phyloP scores from a whole-genome alignment of 2,888 invertebrate genomes.

The Epinotia bilunana region DNA sequence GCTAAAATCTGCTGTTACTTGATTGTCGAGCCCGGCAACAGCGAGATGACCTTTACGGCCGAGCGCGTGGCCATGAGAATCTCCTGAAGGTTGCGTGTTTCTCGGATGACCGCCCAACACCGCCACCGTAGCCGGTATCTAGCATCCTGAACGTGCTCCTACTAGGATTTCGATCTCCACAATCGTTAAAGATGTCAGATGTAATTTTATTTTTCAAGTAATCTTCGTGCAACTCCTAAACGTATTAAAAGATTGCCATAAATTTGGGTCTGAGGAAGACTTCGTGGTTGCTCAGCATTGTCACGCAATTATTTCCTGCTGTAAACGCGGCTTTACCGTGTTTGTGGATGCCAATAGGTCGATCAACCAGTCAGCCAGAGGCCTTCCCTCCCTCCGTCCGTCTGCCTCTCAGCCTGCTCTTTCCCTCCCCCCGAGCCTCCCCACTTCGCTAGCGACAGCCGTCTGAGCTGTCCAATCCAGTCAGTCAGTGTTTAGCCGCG shows the following conservation, averaged over 20 bases:
- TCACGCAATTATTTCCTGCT: slow-evolving; percentile 68
- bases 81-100: slow-evolving; percentile 74
- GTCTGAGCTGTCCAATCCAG: slow-evolving; percentile 57
- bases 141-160: slow-evolving; percentile 27
- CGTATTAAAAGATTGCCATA: background rate
- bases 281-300: slow-evolving; percentile 50
- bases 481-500: slow-evolving; percentile 74
- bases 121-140: slow-evolving; percentile 33
- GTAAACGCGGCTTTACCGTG: slow-evolving; percentile 60
- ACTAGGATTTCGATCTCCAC: background rate
- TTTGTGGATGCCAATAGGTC: slow-evolving; percentile 80
- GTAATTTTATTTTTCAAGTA: background rate
- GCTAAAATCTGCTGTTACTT: slow-evolving; percentile 17
- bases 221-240: background rate
- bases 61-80: slow-evolving; percentile 75
- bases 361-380: slow-evolving; percentile 82
- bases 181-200: slow-evolving; percentile 16
- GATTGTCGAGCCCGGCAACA: slow-evolving; percentile 42
- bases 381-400: slow-evolving; percentile 78
- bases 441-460: slow-evolving; percentile 60
- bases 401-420: slow-evolving; percentile 57
- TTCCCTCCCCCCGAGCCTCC: slow-evolving; percentile 52
- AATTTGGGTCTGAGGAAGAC: slow-evolving; percentile 45
- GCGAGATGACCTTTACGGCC: slow-evolving; percentile 74
- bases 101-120: slow-evolving; percentile 56